Evolutionary conservation across 2,113 vertebrate genomes (phyloP), one percentile per base, ranked within the genome.

Genomic region (Calypte anna): DNA sequence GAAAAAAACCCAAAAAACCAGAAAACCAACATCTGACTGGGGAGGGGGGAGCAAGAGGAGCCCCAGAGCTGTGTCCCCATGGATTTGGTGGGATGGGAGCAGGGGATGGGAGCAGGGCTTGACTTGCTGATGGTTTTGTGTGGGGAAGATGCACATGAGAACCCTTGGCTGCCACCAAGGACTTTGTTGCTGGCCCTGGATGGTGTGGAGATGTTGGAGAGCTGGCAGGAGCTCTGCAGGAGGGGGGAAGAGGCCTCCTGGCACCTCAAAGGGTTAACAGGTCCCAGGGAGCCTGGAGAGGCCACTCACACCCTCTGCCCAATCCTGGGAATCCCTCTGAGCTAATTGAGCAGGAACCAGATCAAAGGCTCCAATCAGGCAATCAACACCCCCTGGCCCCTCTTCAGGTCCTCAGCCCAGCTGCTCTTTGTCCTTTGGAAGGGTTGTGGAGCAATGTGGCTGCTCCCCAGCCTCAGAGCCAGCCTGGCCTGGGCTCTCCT

Each of bases 261-360:
- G 43, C 22, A 36, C 82, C 36, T 25, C 66, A 77, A 96, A 85
- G 96, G 96, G 94, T 96, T 96, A 97, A 96, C 11, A 53, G 84
- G 62, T 14, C 61, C 40, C 0, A 6, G 17, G 73, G 78, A 22
- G 77, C 69, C 86, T 7, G 84, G 36, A 27, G 79, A 63, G 77
- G 22, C 59, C 15, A 6, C 57, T 76, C 75, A 10, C 92, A 20
- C 61, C 57, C 84, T 43, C 82, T 9, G 78, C 94, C 91, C 96
- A 66, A 19, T n/a, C 50, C 89, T 64, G 81, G 92, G 64, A 59
- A 61, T 66, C 30, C 91, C 79, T 73, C 27, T 2, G 54, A 9
- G 93, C 79, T 86, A 28, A 89, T 83, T 57, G 86, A 73, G 77
- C 91, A 1, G 82, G 12, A 27, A 64, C 5, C 28, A 5, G 50